Percentiles rank a stretch among this genome's conserved stretches.
These are phyloP conservation scores for Mimumesa dahlbomi DNA, from an alignment of 2,888 invertebrate genomes.

Conservation along the genomic window DNA sequence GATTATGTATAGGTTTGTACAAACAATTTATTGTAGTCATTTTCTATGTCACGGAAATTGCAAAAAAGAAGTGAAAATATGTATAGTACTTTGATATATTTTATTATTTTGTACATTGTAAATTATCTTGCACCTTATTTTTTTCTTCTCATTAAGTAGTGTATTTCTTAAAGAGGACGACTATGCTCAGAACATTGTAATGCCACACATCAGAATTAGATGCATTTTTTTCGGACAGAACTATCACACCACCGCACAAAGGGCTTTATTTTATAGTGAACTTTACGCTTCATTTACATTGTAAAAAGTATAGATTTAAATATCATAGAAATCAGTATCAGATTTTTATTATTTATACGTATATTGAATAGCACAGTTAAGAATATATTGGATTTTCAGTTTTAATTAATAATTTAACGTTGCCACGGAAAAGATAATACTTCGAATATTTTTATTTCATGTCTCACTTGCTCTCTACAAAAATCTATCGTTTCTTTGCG, in stretches of 20 bases:
- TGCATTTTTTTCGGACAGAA: conserved; percentile 17
- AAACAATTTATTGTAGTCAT: conserved; percentile 51
- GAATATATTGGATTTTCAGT: not conserved
- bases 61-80: conserved; percentile 41
- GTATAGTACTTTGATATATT: conserved; percentile 54
- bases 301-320: conserved; percentile 32
- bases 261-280: conserved; percentile 15
- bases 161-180: conserved; percentile 8
- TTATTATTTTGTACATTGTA: conserved; percentile 57
- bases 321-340: conserved; percentile 5
- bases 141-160: conserved; percentile 11
- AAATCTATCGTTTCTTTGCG: conserved; percentile 3
- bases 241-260: conserved; percentile 31
- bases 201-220: not conserved
- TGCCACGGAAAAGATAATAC: too few relatives aligned
- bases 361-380: not conserved
- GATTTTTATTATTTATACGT: conserved; percentile 11
- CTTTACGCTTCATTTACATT: conserved; percentile 24
- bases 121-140: conserved; percentile 38
- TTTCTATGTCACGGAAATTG: conserved; percentile 42
- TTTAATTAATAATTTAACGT: not conserved
- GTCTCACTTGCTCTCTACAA: conserved; percentile 35
- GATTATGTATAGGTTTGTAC: conserved; percentile 48
- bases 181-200: conserved; percentile 11
- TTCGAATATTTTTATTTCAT: too few relatives aligned